Conservation (phyloP, 2,113 vertebrate genomes). For the Illadopsis cleaveri region DNA sequence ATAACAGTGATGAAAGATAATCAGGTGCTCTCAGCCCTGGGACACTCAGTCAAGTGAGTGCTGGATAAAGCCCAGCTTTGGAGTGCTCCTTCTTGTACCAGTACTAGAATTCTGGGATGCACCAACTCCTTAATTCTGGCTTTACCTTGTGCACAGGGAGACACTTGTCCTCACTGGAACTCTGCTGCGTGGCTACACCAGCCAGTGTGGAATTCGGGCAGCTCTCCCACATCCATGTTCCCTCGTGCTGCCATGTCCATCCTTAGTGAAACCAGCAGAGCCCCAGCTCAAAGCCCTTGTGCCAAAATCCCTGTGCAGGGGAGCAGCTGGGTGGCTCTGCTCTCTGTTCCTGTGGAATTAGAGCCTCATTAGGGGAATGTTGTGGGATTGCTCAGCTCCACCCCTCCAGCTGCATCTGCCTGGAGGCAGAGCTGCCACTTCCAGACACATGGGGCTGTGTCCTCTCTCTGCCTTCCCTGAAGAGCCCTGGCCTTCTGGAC, state of each 20-base stretch:
- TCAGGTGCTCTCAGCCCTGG: not conserved
- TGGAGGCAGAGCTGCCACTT: not conserved
- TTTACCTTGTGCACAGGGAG: not conserved
- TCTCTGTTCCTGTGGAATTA: not conserved
- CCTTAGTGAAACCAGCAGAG: not conserved
- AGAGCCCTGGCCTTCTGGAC: not conserved
- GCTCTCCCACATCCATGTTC: accelerated
- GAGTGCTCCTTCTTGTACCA: not conserved
- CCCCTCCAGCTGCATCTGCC: slow-evolving; percentile 5
- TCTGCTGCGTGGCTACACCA: accelerated
- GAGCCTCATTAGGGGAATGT: not conserved
- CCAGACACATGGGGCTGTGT: not conserved
- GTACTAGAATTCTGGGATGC: not conserved
- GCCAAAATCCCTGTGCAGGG: not conserved
- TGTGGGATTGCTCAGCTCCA: not conserved
- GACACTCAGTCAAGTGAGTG: not conserved
- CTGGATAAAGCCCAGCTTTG: not conserved
- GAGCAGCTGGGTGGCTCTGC: not conserved
- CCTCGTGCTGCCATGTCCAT: accelerated
- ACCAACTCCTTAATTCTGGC: not conserved
- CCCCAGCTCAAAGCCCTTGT: not conserved
- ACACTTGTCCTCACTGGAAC: not conserved
- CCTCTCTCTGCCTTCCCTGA: not conserved
- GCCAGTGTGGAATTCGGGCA: not conserved
- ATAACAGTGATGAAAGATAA: not conserved